Base-by-base conservation (phyloP, 2,888 invertebrate species). In the Ctenicera cuprea region DNA sequence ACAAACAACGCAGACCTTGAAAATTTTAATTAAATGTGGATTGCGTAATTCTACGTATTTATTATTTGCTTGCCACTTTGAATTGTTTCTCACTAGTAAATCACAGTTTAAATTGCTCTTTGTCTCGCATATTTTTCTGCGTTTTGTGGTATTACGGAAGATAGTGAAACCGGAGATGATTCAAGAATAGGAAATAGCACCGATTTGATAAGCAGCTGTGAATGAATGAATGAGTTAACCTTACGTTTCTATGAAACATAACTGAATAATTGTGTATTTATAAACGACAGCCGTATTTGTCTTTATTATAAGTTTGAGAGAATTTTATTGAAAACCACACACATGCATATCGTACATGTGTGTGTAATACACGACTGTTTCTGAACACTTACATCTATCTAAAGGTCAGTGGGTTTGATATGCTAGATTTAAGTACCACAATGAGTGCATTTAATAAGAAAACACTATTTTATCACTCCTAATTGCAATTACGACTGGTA, bases 21-120 rank as follows among this genome's bases (percentile, higher is more conserved):
- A 63, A 33, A 26, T 63, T 63, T 63, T 48, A 63, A 63, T 63
- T 63, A 63, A 63, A 63, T 30, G 14, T 45, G 62, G 48, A 63
- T 63, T 63, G 63, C 45, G 45, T 63, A 63, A 63, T 48, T 41
- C 18, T 45, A 12, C 48, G 48, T 63, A n/a, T n/a, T n/a, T 45
- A 20, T 62, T 38, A 62, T 22, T 43, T 45, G 30, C 22, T 63
- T 14, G n/a, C 9, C 43, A 43, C 45, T 30, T 11, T 33, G 26
- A 30, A 26, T 22, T 54, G 5, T 7, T 63, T 63, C 16, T n/a
- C 38, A 22, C 16, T 61, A n/a, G n/a, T 41, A 41, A 48, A 9
- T 18, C 48, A 11, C 9, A 48, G 11, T 7, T 8, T 11, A 11
- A 48, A 48, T 48, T 48, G 48, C 18, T 48, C 48, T 18, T 48